Conservation (phyloP, 1,140 invertebrate genomes). For the Arion vulgaris region DNA sequence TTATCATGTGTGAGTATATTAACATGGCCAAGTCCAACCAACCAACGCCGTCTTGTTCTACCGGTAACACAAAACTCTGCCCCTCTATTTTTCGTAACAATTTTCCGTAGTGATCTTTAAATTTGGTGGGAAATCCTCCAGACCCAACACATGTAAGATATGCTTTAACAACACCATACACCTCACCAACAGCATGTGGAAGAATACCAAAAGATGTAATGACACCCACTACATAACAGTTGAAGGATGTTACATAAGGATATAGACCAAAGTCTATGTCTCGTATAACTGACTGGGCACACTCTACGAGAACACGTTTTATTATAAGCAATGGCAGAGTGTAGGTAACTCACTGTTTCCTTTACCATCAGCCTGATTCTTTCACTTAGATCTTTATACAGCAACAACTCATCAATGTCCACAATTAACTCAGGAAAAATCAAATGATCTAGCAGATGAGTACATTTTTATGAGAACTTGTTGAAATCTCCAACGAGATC, state of each 20-base stretch:
- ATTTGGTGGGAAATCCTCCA: conserved; percentile 97
- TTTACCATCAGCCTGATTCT: conserved; percentile 88
- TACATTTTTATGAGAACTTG: conserved; percentile 84
- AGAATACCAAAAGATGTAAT: conserved; percentile 98
- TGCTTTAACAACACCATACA: conserved; percentile 98
- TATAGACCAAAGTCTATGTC: conserved; percentile 99
- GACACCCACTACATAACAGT: conserved; percentile 98
- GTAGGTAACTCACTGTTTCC: conserved; percentile 93
- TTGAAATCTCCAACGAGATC: conserved; percentile 94
- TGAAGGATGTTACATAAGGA: conserved; percentile 99
- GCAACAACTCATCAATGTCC: conserved; percentile 83
- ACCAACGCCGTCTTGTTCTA: conserved; percentile 85
- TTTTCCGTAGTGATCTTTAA: conserved; percentile 81
- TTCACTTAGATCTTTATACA: conserved; percentile 86
- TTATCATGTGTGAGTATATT: neutral
- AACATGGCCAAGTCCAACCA: neutral
- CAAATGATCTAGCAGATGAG: conserved; percentile 84
- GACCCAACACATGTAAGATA: conserved; percentile 98
- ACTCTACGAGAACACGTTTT: conserved; percentile 88
- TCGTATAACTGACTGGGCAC: conserved; percentile 96
- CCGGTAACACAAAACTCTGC: conserved; percentile 97
- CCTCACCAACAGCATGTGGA: conserved; percentile 88
- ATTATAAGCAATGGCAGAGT: conserved; percentile 80
- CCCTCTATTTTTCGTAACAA: conserved; percentile 86
- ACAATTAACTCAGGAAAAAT: conserved; percentile 91